These are phyloP conservation scores for Zoanthus sociatus DNA, from an alignment of 92 coral and sea anemone genomes.

Conservation along the genomic window DNA sequence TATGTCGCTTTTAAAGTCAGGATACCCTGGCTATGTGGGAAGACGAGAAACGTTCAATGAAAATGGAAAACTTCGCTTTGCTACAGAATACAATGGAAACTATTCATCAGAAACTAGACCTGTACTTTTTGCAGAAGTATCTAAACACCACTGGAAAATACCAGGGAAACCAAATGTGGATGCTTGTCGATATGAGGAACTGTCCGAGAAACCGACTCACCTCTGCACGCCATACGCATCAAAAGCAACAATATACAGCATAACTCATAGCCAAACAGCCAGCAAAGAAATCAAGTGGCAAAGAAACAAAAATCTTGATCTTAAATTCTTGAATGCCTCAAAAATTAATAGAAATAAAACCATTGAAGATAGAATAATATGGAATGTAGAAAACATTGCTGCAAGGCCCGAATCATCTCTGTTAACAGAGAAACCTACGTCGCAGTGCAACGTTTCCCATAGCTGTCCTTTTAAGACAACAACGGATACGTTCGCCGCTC, in stretches of 20 bases:
- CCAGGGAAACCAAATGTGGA: slow-evolving; percentile 63
- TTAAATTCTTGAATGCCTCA: slow-evolving; percentile 14
- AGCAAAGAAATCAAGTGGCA: background rate
- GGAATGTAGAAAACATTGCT: slow-evolving; percentile 22
- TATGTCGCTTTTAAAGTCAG: background rate
- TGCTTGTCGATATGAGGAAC: slow-evolving; percentile 27
- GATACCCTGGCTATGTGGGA: slow-evolving; percentile 33
- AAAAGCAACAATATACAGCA: slow-evolving; percentile 65
- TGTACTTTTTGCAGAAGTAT: slow-evolving; percentile 66
- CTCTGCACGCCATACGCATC: slow-evolving; percentile 79
- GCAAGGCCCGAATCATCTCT: slow-evolving; percentile 46
- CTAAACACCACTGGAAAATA: slow-evolving; percentile 69
- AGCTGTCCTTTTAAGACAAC: slow-evolving; percentile 62
- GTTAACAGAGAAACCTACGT: slow-evolving; percentile 44
- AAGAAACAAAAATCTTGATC: slow-evolving; percentile 11
- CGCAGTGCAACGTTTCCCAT: slow-evolving; percentile 48
- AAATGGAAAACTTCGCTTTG: slow-evolving; percentile 45
- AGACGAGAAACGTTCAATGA: background rate
- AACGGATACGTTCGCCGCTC: slow-evolving; percentile 40
- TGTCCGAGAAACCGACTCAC: slow-evolving; percentile 51
- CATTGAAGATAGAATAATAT: background rate
- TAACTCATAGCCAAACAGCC: background rate
- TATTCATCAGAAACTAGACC: slow-evolving; percentile 63
- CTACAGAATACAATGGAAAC: slow-evolving; percentile 71
- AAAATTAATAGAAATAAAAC: background rate